Evolutionary conservation across 53 echinoderm and acorn worm species (phyloP).

Genomic region (Zoroaster sp.): DNA sequence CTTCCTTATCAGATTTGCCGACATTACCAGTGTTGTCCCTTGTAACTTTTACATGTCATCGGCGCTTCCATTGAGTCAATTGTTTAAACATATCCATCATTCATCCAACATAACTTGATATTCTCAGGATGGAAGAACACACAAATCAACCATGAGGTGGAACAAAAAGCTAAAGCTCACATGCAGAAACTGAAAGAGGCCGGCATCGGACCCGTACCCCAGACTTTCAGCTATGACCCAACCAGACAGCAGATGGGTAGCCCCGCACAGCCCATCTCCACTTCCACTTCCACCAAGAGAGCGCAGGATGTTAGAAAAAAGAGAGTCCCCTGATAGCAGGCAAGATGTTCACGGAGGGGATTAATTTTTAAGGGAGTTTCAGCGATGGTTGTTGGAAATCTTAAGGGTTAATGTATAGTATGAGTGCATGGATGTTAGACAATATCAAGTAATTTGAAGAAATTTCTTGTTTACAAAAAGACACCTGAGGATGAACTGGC

Average conservation of each 20-base stretch:
- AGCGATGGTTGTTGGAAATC: no score
- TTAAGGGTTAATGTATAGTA: no score
- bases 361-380: no score
- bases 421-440: no score
- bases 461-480: no score
- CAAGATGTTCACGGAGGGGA: no score
- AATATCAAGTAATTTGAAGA: no score
- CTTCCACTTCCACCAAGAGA: constrained; percentile 43
- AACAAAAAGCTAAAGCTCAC: constrained; percentile 65
- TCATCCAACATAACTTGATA: no score
- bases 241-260: constrained; percentile 68
- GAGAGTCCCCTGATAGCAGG: constrained; percentile 1
- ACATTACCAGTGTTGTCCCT: no score
- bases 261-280: constrained; percentile 57
- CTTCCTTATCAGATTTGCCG: no score
- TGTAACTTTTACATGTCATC: neutral
- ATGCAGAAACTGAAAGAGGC: constrained; percentile 76
- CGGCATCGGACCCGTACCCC: constrained; percentile 92
- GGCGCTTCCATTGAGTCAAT: neutral
- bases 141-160: constrained; percentile 71
- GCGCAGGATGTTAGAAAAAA: constrained; percentile 63
- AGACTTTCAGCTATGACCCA: constrained; percentile 90
- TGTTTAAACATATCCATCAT: neutral
- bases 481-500: no score
- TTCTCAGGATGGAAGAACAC: constrained; percentile 86